Evolutionary conservation across 2,888 invertebrate genomes (phyloP), one percentile per base, ranked within the genome.

Genomic region (Leptarthrus brevirostris): DNA sequence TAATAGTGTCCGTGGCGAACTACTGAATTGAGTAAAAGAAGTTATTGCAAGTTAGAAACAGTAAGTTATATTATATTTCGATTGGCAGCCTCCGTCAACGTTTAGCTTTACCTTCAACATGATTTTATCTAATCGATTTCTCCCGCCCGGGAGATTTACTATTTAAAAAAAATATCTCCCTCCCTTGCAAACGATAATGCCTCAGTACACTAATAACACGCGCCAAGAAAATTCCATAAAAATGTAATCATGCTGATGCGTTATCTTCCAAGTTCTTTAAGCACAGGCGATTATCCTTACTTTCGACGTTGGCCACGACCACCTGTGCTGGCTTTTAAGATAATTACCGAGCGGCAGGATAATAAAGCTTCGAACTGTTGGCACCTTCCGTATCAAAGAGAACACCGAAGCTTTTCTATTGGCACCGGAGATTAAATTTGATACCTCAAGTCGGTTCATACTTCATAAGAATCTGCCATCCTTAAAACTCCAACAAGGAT

Each of bases 391-490:
- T n/a, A 12, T 34, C 2, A 14, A 56, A 34, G 30, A 30, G 30
- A 56, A 18, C 26, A 30, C 56, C 40, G 12, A 12, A 12, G 40
- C n/a, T 12, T 40, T 40, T 58, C 20, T 18, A 58, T 58, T 58
- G 40, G 36, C 12, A 58, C 8, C 58, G 58, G 18, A 58, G 36
- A 58, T 58, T 58, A 58, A 58, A 58, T 34, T 18, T 58, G 36
- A 36, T 58, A 40, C 40, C 12, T 12, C 40, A 6, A 40, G 40
- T n/a, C 12, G 8, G 40, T 40, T n/a, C 3, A 6, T 12, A 3
- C 40, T 3, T 40, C n/a, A 40, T n/a, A 40, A n/a, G 40, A 3
- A 0, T n/a, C 12, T 40, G 3, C n/a, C n/a, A 3, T 40, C 40
- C 40, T 58, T 36, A 1, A 58, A 40, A 58, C 8, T 58, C 58